phyloP scores from a whole-genome alignment of 2,797 vertebrate genomes.

The Pempheris klunzingeri region DNA sequence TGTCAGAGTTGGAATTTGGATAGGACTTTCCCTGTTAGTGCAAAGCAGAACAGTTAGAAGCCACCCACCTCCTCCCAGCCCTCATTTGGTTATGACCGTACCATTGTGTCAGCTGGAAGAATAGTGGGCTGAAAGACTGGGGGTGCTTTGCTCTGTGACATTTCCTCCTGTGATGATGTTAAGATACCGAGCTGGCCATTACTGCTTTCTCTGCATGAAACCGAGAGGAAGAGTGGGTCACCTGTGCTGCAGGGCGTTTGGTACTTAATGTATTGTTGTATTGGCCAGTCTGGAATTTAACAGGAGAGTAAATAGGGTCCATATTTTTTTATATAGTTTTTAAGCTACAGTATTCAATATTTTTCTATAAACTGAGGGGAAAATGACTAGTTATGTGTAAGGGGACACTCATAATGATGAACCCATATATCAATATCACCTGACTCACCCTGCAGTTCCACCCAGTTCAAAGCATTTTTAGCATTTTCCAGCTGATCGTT shows the following conservation, averaged over 20 bases:
- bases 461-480: background rate
- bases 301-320: background rate
- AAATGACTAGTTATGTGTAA: too few relatives aligned
- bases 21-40: slow-evolving; percentile 74
- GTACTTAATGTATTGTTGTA: background rate
- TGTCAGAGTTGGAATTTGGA: slow-evolving; percentile 75
- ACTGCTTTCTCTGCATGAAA: slow-evolving; percentile 57
- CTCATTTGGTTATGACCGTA: slow-evolving; percentile 81
- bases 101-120: slow-evolving; percentile 72
- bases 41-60: slow-evolving; percentile 48
- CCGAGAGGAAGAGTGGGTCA: slow-evolving; percentile 11
- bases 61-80: slow-evolving; percentile 68
- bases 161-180: slow-evolving; percentile 79
- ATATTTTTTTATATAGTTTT: background rate
- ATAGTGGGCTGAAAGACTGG: slow-evolving; percentile 67
- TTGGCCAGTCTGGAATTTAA: background rate
- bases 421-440: background rate
- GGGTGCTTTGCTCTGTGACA: slow-evolving; percentile 74
- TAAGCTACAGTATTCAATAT: too few relatives aligned
- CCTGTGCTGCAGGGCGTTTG: slow-evolving; percentile 24
- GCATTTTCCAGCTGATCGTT: background rate
- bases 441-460: background rate
- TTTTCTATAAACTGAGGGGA: too few relatives aligned
- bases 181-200: slow-evolving; percentile 60
- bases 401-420: background rate